Evolutionary conservation across 2,888 invertebrate species (phyloP), one percentile per base, ranked within the genome.

Genomic region (Oxystoma pomonae): DNA sequence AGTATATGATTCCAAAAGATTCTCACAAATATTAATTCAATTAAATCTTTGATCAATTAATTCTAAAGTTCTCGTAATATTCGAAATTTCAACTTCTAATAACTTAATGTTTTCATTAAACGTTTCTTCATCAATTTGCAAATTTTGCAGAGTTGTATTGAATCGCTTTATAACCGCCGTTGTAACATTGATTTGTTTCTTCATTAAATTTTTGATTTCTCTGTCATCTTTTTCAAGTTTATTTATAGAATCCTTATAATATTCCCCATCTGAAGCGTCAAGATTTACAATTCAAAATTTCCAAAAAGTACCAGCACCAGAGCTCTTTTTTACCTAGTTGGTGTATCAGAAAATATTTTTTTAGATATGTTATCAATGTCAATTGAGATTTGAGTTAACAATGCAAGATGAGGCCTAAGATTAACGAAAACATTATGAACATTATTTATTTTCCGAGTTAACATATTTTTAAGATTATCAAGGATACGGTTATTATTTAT

Each of bases 291-390:
- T 3, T 35, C 3, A 35, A 12, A 12, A 35, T 35, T 35, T 35
- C 35, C 35, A 35, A 35, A 35, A 12, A 35, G 35, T 7, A 12
- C 35, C 35, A 7, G 35, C n/a, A n/a, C n/a, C n/a, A n/a, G n/a
- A n/a, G n/a, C n/a, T 17, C 52, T 2, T 57, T 57, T 57, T 57
- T n/a, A 61, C 17, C 55, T 51, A 59, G 52, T 58, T 58, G 17
- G n/a, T 9, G 35, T 61, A 20, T 58, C 58, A 1, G 35, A 16
- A 12, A 16, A 20, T 7, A 61, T 61, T 49, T 61, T 58, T 20
- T 19, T 20, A 17, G 21, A 61, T 58, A 58, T 61, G 51, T 52
- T 5, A 7, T 55, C 49, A 9, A 52, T 19, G 7, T 57, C 20
- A 16, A 20, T 22, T 1, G 61, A 35, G 12, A 61, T 61, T 49